Evolutionary conservation across 2,113 vertebrate genomes (phyloP).

Genomic region (Gopherus evgoodei): DNA sequence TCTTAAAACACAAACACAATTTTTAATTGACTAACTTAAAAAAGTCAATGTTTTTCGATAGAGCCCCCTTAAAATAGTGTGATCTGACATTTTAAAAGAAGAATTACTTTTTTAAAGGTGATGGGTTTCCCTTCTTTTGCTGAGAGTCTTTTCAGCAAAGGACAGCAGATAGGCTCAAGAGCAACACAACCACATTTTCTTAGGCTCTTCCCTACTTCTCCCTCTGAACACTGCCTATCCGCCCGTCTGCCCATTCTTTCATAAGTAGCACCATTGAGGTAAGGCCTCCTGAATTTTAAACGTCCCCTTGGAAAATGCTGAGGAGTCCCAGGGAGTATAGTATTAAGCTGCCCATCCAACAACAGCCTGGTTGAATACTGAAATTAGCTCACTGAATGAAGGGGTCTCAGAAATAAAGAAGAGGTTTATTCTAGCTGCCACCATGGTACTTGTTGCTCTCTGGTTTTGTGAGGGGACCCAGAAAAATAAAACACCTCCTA

Average conservation of each 20-base stretch:
- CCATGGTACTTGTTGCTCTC: not conserved
- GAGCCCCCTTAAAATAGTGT: not conserved
- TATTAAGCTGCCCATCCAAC: no score
- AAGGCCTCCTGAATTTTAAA: no score
- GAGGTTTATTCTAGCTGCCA: conserved; percentile 27
- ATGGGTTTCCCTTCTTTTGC: not conserved
- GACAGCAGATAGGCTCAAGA: not conserved
- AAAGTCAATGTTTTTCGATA: not conserved
- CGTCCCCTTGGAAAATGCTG: no score
- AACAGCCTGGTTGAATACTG: no score
- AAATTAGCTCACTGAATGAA: not conserved
- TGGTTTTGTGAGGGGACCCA: not conserved
- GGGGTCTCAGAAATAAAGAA: conserved; percentile 10
- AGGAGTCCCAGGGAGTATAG: no score
- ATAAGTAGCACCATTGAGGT: no score
- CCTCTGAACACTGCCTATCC: not conserved
- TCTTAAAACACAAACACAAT: no score
- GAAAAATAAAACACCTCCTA: not conserved
- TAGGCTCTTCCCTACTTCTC: not conserved
- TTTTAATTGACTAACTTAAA: not conserved
- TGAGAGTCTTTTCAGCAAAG: not conserved
- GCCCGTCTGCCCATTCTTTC: conserved; percentile 45
- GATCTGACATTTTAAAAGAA: not conserved
- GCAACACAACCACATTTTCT: conserved; percentile 8
- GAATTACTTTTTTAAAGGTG: not conserved